Base-by-base conservation (phyloP, 2,797 vertebrate genomes). In the Ctenosaura bakeri region DNA sequence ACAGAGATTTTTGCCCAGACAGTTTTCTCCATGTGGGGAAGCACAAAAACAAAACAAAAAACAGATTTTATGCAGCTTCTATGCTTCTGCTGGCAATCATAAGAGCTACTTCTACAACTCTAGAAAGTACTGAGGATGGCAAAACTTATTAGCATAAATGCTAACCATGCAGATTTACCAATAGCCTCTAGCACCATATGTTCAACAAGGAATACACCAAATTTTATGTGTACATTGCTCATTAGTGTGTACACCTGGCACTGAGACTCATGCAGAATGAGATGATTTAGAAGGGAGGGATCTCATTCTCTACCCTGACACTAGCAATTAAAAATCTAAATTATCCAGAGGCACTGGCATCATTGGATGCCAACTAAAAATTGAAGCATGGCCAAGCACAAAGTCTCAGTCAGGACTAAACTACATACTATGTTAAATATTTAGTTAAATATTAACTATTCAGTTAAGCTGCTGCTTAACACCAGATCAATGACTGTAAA, bases 81-180 rank as follows among this genome's bases (percentile, higher is more conserved):
- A 54, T 64, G n/a, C n/a, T 35, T 77, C 46, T 26, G 10, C 56
- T 38, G 42, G 18, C 50, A 54, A 73, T 80, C 77, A 77, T 16
- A 80, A 59, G 10, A 62, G 32, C n/a, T 46, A 56, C 20, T 18
- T 80, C 54, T 8, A 78, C 54, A 69, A 71, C 1, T 22, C 24
- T 32, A 8, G 13, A 24, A 13, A 24, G 50, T 5, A 24, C 42
- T 16, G n/a, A 64, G 5, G 52, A 69, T 3, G 12, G 88, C 46
- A 64, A 90, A 10, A 54, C 91, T 89, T 22, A 62, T 73, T 73
- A 88, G 26, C 22, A 84, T 88, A 92, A 59, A 20, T 81, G 20
- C 83, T 29, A 50, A 64, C 0, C 91, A 46, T 8, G 81, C 85
- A 88, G 71, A 2, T 1, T 85, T 76, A 62, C 62, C 59, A 79